A percentile compares a stretch with the other conserved stretches of the same genome.
Conservation (phyloP, 2,888 invertebrate species). For the Nomada ferruginata region DNA sequence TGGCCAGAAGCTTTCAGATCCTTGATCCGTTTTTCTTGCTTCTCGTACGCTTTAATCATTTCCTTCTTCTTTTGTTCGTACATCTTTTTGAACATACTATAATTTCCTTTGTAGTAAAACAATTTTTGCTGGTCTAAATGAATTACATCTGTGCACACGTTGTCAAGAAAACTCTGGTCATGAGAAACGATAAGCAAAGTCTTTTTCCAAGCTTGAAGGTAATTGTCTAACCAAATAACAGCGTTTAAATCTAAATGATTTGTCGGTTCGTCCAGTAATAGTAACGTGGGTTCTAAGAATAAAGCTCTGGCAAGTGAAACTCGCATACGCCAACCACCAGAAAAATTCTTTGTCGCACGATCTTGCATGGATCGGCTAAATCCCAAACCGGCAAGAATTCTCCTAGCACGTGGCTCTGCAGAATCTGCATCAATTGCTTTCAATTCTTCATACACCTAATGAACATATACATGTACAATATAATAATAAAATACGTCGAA, state of each 20-base stretch:
- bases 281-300: conserved; percentile 98
- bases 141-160: conserved; percentile 99
- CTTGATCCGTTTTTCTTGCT: conserved; percentile 98
- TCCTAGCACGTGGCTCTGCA: conserved; percentile 97
- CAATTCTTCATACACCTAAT: conserved; percentile 95
- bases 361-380: conserved; percentile 96
- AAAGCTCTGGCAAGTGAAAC: conserved; percentile 98
- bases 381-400: conserved; percentile 98
- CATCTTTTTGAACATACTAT: conserved; percentile 99
- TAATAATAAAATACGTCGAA: not conserved
- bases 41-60: conserved; percentile 98
- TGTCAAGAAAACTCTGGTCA: conserved; percentile 99
- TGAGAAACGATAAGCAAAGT: conserved; percentile 99
- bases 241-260: conserved; percentile 99
- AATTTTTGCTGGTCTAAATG: conserved; percentile 98
- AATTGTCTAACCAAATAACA: conserved; percentile 99
- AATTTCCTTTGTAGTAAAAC: conserved; percentile 98
- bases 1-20: conserved; percentile 98
- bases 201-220: conserved; percentile 99
- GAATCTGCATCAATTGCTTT: conserved; percentile 99
- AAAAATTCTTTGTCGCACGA: conserved; percentile 94
- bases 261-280: conserved; percentile 99
- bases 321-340: conserved; percentile 99
- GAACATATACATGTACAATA: conserved; percentile 7
- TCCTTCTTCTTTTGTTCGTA: conserved; percentile 97